Evolutionary conservation across 2,888 invertebrate species (phyloP).

Genomic region (Cantharis lateralis): DNA sequence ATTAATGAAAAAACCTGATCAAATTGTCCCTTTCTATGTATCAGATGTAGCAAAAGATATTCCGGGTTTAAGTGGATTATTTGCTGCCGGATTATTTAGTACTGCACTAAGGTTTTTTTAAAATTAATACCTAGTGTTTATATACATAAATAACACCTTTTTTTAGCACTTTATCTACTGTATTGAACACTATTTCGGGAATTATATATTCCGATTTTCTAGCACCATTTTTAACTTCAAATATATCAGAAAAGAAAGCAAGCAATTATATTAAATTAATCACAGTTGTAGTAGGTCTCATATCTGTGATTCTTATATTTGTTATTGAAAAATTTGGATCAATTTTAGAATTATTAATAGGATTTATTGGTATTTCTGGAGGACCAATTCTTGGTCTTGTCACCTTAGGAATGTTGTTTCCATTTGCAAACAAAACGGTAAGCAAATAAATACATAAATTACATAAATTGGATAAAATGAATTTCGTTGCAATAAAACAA

Average conservation of each 20-base stretch:
- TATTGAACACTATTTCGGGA: constrained; percentile 64
- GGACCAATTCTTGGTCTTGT: constrained; percentile 70
- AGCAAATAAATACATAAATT: constrained; percentile 31
- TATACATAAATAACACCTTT: not conserved
- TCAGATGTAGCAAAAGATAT: constrained; percentile 59
- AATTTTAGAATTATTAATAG: constrained; percentile 66
- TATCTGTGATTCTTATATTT: constrained; percentile 61
- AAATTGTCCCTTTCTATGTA: constrained; percentile 68
- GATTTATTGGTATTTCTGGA: constrained; percentile 67
- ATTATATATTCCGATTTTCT: constrained; percentile 67
- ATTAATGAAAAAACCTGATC: constrained; percentile 60
- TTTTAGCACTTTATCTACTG: constrained; percentile 63
- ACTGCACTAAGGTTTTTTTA: constrained; percentile 13
- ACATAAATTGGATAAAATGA: no score
- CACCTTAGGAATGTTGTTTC: constrained; percentile 67
- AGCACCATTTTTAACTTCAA: constrained; percentile 58
- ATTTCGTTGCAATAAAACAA: no score
- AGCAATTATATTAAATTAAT: constrained; percentile 64
- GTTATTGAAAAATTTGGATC: constrained; percentile 66
- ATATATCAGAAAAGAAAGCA: constrained; percentile 58
- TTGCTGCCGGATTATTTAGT: constrained; percentile 15
- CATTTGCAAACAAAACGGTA: constrained; percentile 64
- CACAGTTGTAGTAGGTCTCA: constrained; percentile 59
- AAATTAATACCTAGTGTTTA: not conserved
- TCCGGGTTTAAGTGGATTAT: constrained; percentile 36